These are phyloP conservation scores for Dipus sagitta DNA, from an alignment of 2,797 vertebrate genomes.

Conservation along the genomic window DNA sequence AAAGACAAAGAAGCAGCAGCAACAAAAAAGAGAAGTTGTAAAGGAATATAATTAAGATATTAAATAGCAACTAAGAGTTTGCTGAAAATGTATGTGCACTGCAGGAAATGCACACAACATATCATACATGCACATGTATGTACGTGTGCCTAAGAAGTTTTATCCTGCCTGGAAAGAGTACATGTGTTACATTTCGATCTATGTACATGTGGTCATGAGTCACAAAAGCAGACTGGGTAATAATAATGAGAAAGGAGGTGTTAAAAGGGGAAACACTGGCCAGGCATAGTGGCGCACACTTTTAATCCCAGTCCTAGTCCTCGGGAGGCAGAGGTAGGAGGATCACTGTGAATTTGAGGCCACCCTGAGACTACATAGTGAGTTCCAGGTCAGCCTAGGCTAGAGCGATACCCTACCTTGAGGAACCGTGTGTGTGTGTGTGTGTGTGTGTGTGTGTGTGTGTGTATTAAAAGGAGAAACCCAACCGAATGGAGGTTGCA, in stretches of 20 bases:
- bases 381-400: too few relatives aligned
- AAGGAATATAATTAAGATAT: slow-evolving; percentile 30
- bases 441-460: too few relatives aligned
- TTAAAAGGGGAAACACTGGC: too few relatives aligned
- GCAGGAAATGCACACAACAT: background rate
- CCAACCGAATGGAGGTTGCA: background rate
- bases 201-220: background rate
- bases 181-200: background rate
- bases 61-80: background rate
- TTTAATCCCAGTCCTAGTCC: too few relatives aligned
- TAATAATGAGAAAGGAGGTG: too few relatives aligned
- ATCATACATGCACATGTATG: too few relatives aligned
- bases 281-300: too few relatives aligned
- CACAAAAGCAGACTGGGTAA: background rate
- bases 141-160: background rate
- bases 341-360: too few relatives aligned
- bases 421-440: too few relatives aligned
- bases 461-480: background rate
- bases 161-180: background rate
- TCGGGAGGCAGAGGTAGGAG: too few relatives aligned
- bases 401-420: too few relatives aligned
- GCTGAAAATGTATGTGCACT: background rate
- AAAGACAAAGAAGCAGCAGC: background rate
- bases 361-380: too few relatives aligned
- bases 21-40: background rate